Percentiles rank a stretch among this genome's conserved stretches.
These are phyloP conservation scores for Psilopogon haemacephalus DNA, from an alignment of 2,113 vertebrate species.

Conservation along the genomic window DNA sequence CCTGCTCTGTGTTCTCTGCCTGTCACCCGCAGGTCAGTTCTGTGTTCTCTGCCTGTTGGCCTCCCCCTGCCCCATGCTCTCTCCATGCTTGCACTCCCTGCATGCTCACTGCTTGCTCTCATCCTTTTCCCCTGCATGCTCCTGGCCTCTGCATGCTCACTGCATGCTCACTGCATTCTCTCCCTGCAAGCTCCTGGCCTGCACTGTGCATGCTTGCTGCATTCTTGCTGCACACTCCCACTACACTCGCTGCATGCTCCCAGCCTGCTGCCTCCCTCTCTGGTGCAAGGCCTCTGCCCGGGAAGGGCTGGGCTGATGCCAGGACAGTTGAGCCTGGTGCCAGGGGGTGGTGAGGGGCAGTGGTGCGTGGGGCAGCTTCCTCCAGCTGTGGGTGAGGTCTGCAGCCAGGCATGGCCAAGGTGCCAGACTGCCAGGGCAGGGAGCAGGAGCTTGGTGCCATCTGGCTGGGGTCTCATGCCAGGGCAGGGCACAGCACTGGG, in stretches of 20 bases:
- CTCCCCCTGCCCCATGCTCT: fast-evolving
- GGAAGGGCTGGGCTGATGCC: background rate
- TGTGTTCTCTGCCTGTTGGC: fast-evolving
- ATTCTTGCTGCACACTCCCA: background rate
- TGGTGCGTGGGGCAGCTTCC: background rate
- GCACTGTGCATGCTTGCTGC: no score
- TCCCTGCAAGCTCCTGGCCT: background rate
- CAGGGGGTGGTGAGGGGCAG: background rate
- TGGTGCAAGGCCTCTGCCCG: background rate
- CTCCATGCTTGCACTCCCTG: background rate
- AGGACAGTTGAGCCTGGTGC: fast-evolving
- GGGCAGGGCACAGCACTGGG: background rate
- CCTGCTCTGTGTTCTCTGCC: fast-evolving
- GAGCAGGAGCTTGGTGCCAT: fast-evolving
- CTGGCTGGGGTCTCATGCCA: background rate
- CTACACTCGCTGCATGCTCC: fast-evolving
- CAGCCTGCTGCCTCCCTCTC: fast-evolving
- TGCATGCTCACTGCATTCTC: no score
- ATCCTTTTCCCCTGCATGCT: no score
- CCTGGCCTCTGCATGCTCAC: background rate
- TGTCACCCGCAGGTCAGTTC: background rate
- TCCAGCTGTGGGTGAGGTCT: background rate
- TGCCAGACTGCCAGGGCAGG: fast-evolving
- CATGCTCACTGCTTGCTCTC: no score
- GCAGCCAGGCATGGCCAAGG: background rate